Percentiles rank a stretch among this genome's conserved stretches.
These are phyloP conservation scores for Tetrapedia diversipes DNA, from an alignment of 2,888 invertebrate species.

Conservation along the genomic window DNA sequence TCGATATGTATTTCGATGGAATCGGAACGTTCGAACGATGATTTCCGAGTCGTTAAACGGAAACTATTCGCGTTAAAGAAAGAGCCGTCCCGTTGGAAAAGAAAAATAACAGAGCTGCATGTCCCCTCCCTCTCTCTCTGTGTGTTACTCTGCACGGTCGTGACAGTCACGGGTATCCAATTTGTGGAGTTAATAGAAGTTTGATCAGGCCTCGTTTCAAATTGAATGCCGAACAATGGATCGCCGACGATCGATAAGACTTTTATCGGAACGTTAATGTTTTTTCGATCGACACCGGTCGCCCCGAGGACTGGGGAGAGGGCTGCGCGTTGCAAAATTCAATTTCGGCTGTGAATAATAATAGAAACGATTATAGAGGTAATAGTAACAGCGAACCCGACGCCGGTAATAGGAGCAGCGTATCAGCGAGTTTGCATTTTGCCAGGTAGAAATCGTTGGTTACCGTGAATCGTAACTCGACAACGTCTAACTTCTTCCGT, in stretches of 20 bases:
- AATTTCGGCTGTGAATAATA: slow-evolving; percentile 39
- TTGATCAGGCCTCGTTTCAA: slow-evolving; percentile 37
- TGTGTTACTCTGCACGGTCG: neutral
- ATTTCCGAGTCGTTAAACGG: slow-evolving; percentile 35
- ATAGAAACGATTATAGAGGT: slow-evolving; percentile 31
- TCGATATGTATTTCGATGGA: slow-evolving; percentile 21
- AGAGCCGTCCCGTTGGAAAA: neutral
- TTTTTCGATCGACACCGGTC: slow-evolving; percentile 51
- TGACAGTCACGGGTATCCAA: slow-evolving; percentile 1
- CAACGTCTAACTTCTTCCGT: too few relatives aligned
- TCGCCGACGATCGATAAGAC: slow-evolving; percentile 1
- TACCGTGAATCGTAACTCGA: neutral
- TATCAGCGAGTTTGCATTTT: slow-evolving; percentile 5
- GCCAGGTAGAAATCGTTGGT: slow-evolving; percentile 3
- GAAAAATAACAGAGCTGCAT: slow-evolving; percentile 3
- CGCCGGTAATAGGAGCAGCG: neutral
- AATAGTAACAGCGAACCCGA: slow-evolving; percentile 22
- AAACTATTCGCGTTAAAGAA: slow-evolving; percentile 33
- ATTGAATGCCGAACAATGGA: slow-evolving; percentile 30
- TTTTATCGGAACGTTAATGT: slow-evolving; percentile 50
- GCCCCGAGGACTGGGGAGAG: too few relatives aligned
- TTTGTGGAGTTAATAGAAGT: slow-evolving; percentile 23
- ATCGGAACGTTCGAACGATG: slow-evolving; percentile 31
- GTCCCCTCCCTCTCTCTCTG: too few relatives aligned
- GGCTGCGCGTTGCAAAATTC: slow-evolving; percentile 19